phyloP scores from a whole-genome alignment of 2,888 invertebrate species.

The Trissolcus brochymenae region DNA sequence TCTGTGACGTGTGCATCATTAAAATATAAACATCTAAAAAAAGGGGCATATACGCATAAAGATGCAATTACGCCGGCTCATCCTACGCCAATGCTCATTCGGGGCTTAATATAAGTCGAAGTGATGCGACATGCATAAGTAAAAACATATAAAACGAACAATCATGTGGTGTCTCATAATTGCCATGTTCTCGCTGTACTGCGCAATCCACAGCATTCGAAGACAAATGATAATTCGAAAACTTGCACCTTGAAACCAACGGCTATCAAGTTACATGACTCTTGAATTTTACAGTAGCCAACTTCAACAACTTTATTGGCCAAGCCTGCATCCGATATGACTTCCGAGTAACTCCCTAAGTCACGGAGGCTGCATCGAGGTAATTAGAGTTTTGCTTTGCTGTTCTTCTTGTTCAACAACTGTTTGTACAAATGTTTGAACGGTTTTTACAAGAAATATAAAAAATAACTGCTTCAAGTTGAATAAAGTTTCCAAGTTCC shows the following conservation, averaged over 20 bases:
- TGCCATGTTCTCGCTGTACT: slow-evolving; percentile 37
- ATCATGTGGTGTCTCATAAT: slow-evolving; percentile 41
- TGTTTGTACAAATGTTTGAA: too few relatives aligned
- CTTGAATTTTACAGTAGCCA: slow-evolving; percentile 52
- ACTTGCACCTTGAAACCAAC: slow-evolving; percentile 43
- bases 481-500: too few relatives aligned
- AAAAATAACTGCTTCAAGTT: too few relatives aligned
- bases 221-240: slow-evolving; percentile 58
- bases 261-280: slow-evolving; percentile 47
- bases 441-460: too few relatives aligned
- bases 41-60: slow-evolving; percentile 3
- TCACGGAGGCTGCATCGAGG: slow-evolving; percentile 12
- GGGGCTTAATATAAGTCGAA: slow-evolving; percentile 23
- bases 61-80: slow-evolving; percentile 10
- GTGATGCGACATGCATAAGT: slow-evolving; percentile 33
- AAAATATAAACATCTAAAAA: slow-evolving; percentile 1
- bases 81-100: slow-evolving; percentile 23
- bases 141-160: slow-evolving; percentile 46
- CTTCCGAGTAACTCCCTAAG: slow-evolving; percentile 33
- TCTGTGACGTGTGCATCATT: too few relatives aligned
- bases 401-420: too few relatives aligned
- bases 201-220: slow-evolving; percentile 25
- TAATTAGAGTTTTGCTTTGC: slow-evolving; percentile 25
- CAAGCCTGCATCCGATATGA: slow-evolving; percentile 50
- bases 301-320: slow-evolving; percentile 52